A percentile compares a stretch with the other conserved stretches of the same genome.
Conservation (phyloP, 1,140 invertebrate genomes). For the Aphelenchoides besseyi region DNA sequence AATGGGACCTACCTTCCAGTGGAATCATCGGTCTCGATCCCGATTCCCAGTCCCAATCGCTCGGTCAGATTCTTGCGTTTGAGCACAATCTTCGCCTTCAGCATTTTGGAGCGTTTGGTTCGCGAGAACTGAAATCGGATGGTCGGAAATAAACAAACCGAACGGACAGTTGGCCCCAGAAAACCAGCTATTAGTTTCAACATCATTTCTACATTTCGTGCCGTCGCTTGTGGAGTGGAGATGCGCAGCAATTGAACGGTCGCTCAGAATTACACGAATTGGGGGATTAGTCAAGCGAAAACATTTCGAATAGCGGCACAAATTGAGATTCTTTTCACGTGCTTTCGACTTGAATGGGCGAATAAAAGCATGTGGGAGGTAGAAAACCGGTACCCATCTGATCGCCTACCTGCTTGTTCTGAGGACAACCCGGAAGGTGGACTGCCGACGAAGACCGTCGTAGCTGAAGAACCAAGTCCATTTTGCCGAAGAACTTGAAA, state of each 20-base stretch:
- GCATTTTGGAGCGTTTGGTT: constrained; percentile 20
- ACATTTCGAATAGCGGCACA: neutral
- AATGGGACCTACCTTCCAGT: constrained; percentile 10
- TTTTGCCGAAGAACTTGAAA: constrained; percentile 75
- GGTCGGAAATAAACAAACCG: constrained; percentile 3
- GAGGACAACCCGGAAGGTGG: neutral
- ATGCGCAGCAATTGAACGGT: no score
- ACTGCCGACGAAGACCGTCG: constrained; percentile 65
- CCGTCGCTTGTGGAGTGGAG: no score
- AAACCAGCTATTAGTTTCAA: neutral
- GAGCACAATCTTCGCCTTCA: constrained; percentile 29
- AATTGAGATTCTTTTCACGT: neutral
- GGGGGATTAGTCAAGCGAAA: neutral
- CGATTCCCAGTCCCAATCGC: constrained; percentile 36
- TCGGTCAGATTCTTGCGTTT: constrained; percentile 32
- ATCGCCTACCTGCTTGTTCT: neutral
- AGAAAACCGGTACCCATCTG: neutral
- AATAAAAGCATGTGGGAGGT: neutral
- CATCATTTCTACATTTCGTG: neutral
- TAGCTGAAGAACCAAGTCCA: constrained; percentile 73
- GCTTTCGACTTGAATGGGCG: neutral
- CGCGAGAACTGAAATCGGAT: neutral
- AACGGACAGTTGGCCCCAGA: neutral
- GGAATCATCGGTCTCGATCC: constrained; percentile 32
- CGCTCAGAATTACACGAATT: no score